These are phyloP conservation scores for Polyommatus iphigenia DNA, from an alignment of 2,888 invertebrate species.

Conservation along the genomic window DNA sequence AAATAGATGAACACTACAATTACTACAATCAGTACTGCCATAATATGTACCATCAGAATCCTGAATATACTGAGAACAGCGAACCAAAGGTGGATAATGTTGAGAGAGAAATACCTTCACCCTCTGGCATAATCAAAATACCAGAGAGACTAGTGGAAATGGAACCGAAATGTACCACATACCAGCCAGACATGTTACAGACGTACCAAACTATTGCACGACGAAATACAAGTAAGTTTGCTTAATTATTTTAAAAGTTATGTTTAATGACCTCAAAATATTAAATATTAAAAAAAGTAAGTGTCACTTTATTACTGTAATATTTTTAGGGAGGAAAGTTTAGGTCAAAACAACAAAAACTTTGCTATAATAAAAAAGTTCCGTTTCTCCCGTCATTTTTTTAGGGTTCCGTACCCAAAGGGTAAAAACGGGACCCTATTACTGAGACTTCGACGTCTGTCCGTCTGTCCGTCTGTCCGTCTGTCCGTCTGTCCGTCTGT, in stretches of 20 bases:
- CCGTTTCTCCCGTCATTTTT: no score
- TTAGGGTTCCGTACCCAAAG: no score
- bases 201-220: conserved; percentile 50
- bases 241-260: not conserved
- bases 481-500: no score
- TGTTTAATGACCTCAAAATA: no score
- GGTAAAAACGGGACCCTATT: no score
- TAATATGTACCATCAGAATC: conserved; percentile 63
- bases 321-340: no score
- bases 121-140: not conserved
- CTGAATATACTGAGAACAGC: conserved; percentile 53
- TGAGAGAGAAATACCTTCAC: conserved; percentile 42
- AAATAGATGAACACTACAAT: conserved; percentile 63
- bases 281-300: no score
- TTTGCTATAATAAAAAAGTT: no score
- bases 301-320: no score
- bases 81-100: conserved; percentile 43
- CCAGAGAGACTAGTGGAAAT: not conserved
- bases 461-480: no score
- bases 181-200: conserved; percentile 40
- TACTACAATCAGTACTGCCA: conserved; percentile 67
- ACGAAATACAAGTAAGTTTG: conserved; percentile 62
- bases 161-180: not conserved
- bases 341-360: no score
- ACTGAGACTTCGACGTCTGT: no score